Conservation (phyloP, 2,797 vertebrate genomes). For the Smutsia temminckii region DNA sequence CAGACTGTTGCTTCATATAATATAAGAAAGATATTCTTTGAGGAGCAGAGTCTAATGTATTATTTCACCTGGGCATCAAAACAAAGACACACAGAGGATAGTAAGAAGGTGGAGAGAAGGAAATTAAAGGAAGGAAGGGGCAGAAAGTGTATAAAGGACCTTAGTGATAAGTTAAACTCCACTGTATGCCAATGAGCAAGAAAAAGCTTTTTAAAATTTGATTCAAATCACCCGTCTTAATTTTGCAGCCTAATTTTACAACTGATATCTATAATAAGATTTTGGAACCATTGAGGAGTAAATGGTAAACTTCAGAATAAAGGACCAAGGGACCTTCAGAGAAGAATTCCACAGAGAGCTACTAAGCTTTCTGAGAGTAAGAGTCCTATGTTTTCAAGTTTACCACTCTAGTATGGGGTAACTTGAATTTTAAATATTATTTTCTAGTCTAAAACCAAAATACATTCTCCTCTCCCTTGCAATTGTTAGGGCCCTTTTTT, state of each 20-base stretch:
- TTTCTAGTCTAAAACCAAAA: background rate
- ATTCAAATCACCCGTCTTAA: background rate
- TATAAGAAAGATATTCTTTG: background rate
- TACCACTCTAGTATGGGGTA: background rate
- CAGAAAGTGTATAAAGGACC: background rate
- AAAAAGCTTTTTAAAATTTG: background rate
- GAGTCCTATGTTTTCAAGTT: background rate
- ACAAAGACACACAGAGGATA: background rate
- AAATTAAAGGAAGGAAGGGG: background rate
- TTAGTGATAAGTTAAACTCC: background rate
- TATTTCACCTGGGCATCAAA: background rate
- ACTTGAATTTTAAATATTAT: background rate
- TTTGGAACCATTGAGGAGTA: background rate
- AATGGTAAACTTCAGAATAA: background rate
- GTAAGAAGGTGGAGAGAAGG: background rate
- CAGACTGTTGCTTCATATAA: background rate
- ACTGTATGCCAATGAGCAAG: background rate
- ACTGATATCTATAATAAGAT: background rate
- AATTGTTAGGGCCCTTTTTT: background rate
- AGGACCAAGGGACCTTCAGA: background rate
- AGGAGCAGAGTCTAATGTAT: background rate
- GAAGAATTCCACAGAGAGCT: background rate
- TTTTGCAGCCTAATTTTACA: background rate
- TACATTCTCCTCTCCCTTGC: background rate
- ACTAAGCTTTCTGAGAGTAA: background rate